phyloP scores from a whole-genome alignment of 2,113 vertebrate genomes.

The Actenoides hombroni region DNA sequence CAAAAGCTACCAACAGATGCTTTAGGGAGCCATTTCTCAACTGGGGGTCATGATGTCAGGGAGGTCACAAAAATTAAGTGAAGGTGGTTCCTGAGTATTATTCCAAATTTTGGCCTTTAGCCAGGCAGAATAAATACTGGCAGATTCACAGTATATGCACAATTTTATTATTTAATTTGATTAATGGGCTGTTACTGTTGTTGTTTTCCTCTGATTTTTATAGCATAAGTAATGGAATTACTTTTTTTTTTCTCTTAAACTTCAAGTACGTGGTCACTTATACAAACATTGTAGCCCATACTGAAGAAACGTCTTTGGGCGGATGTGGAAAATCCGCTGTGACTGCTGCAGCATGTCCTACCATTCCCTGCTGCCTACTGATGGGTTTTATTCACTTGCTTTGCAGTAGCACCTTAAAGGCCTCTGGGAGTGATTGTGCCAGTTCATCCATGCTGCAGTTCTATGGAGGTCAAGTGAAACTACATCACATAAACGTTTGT shows the following conservation, averaged over 20 bases:
- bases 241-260: neutral
- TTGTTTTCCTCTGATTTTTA: neutral
- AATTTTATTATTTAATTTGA: neutral
- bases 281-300: neutral
- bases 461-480: slow-evolving; percentile 6
- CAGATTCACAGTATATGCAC: neutral
- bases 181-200: neutral
- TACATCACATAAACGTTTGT: neutral
- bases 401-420: neutral
- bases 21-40: neutral
- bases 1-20: neutral
- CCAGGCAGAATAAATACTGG: neutral
- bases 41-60: neutral
- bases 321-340: neutral
- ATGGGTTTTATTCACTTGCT: neutral
- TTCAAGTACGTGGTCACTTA: neutral
- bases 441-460: neutral
- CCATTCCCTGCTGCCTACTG: neutral
- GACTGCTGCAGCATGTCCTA: neutral
- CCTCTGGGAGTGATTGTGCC: neutral
- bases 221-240: neutral
- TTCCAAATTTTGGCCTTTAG: neutral
- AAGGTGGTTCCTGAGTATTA: neutral
- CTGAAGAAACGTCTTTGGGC: neutral
- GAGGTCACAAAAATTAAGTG: neutral